phyloP scores from a whole-genome alignment of 2,113 vertebrate genomes.

The Oryzias javanicus region DNA sequence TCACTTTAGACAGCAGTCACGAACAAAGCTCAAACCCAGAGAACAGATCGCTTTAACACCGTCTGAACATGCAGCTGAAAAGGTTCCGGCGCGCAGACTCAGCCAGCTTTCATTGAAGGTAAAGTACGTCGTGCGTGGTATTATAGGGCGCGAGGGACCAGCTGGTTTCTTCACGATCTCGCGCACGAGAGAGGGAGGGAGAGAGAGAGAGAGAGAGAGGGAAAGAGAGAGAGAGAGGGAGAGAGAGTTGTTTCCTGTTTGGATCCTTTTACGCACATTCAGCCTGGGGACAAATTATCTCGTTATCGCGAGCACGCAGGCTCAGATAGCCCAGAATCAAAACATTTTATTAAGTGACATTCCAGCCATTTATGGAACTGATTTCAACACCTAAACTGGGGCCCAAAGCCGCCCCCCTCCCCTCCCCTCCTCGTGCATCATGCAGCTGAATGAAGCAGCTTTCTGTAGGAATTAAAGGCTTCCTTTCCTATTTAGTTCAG shows the following conservation, averaged over 20 bases:
- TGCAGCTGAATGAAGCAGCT: constrained; percentile 58
- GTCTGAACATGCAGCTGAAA: constrained; percentile 6
- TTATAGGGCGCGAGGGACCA: constrained; percentile 76
- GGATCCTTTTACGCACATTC: constrained; percentile 48
- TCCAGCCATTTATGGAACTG: constrained; percentile 20
- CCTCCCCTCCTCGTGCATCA: constrained; percentile 52
- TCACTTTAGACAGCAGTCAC: constrained; percentile 32
- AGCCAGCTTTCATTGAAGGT: constrained; percentile 73
- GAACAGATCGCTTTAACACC: background rate
- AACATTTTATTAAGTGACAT: constrained; percentile 27
- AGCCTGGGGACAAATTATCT: constrained; percentile 49
- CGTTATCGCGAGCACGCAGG: constrained; percentile 21
- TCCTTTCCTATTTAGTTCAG: constrained; percentile 59
- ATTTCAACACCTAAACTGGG: constrained; percentile 15
- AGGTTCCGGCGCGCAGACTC: constrained; percentile 1
- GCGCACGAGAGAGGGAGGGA: background rate
- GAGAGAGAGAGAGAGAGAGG: constrained; percentile 2
- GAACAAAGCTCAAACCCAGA: constrained; percentile 28
- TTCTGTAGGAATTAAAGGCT: constrained; percentile 71
- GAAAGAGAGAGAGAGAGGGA: constrained; percentile 11
- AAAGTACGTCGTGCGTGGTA: constrained; percentile 71
- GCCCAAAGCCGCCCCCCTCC: constrained; percentile 33
- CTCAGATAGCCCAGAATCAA: background rate
- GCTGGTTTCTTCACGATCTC: constrained; percentile 51
- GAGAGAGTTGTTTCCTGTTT: constrained; percentile 42